Evolutionary conservation across 2,797 vertebrate genomes (phyloP).

Genomic region (Phyllotis vaccarum): DNA sequence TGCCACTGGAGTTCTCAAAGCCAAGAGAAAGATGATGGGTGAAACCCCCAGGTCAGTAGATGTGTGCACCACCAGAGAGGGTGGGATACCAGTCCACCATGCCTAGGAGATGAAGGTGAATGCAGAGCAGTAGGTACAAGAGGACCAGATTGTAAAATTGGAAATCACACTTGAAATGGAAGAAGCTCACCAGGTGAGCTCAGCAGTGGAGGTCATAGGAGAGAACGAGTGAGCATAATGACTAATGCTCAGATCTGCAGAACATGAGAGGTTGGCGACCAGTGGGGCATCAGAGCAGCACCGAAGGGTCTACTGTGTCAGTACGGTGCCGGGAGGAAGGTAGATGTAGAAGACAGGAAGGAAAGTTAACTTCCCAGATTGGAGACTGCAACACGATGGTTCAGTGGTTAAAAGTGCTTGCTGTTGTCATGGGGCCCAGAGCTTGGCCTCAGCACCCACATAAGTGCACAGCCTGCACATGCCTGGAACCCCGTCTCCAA

Average conservation of each 20-base stretch:
- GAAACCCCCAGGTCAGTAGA: background rate
- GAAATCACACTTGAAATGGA: background rate
- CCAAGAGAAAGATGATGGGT: no score
- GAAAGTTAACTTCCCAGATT: background rate
- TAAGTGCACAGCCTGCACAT: background rate
- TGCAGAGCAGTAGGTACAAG: background rate
- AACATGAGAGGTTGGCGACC: background rate
- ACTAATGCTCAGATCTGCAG: background rate
- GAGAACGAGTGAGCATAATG: rapidly evolving
- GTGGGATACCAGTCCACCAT: rapidly evolving
- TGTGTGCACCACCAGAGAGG: background rate
- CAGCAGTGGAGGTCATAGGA: background rate
- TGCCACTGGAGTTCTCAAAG: background rate
- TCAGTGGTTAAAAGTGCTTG: background rate
- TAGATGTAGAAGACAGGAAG: no score
- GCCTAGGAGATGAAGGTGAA: background rate
- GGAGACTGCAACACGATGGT: background rate
- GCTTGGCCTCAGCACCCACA: background rate
- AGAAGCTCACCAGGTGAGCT: background rate
- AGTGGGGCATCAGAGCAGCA: background rate
- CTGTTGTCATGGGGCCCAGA: background rate
- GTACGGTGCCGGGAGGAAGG: background rate
- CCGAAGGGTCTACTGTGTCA: background rate
- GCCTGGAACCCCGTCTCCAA: background rate
- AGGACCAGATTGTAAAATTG: background rate